Percentiles rank a stretch among this genome's conserved stretches.
phyloP scores from a whole-genome alignment of 1,140 invertebrate genomes.

The Hycleus phaleratus region DNA sequence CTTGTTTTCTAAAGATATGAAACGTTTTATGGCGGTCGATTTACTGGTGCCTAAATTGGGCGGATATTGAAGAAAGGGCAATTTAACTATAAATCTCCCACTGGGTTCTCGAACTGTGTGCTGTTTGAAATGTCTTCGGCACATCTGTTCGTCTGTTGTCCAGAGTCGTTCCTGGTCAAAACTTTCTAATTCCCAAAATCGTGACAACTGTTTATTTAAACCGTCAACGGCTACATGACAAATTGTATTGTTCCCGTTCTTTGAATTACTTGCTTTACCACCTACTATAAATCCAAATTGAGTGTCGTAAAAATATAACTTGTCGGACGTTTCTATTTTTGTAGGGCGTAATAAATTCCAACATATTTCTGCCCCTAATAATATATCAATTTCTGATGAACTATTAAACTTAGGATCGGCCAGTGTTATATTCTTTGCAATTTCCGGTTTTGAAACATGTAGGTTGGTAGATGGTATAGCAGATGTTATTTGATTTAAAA shows the following conservation, averaged over 20 bases:
- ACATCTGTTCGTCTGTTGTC: too few species aligned
- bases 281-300: neutral
- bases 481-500: neutral
- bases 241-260: too few species aligned
- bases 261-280: neutral
- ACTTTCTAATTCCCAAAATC: too few species aligned
- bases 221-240: too few species aligned
- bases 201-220: too few species aligned
- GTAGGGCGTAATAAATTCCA: neutral
- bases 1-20: neutral
- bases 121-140: too few species aligned
- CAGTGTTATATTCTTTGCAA: neutral
- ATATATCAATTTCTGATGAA: neutral
- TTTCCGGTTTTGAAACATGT: neutral
- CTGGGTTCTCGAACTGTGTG: neutral
- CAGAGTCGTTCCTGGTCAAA: too few species aligned
- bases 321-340: neutral
- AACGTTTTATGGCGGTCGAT: neutral
- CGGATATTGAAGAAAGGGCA: neutral
- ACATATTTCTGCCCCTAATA: slow-evolving; percentile 2
- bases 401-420: neutral
- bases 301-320: neutral
- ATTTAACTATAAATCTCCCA: slow-evolving; percentile 1
- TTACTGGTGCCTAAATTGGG: neutral
- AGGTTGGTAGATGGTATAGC: neutral